These are phyloP conservation scores for Brachionus paranguensis DNA, from an alignment of 1,140 invertebrate species.

Conservation along the genomic window DNA sequence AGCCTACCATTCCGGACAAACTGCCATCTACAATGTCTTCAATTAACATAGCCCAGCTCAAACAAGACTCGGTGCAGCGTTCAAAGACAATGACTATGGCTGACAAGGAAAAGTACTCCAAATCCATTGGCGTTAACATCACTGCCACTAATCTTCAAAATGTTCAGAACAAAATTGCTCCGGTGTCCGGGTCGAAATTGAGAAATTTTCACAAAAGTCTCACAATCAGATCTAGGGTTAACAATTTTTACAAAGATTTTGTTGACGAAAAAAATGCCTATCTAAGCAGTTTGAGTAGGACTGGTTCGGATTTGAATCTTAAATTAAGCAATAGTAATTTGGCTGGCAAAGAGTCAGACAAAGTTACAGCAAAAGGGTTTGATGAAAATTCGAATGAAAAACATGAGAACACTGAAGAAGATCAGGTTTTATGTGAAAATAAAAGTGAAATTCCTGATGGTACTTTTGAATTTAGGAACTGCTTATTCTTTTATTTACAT, in stretches of 20 bases:
- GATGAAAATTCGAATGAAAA: not conserved
- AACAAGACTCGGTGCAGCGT: not conserved
- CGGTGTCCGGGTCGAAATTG: not conserved
- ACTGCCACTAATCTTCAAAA: not conserved
- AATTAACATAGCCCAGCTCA: not conserved
- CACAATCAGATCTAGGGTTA: not conserved
- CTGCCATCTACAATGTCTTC: not conserved
- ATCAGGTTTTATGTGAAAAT: not conserved
- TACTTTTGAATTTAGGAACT: not conserved
- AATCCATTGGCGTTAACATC: not conserved
- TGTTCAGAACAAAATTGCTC: not conserved
- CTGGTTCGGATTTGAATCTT: not conserved
- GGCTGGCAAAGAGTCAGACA: not conserved
- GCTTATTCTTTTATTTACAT: not conserved
- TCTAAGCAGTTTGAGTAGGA: not conserved
- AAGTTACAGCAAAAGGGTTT: not conserved
- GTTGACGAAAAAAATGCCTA: constrained; percentile 12
- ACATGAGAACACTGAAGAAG: not conserved
- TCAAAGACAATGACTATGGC: not conserved
- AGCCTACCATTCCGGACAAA: not conserved
- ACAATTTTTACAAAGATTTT: constrained; percentile 38
- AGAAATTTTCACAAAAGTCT: constrained; percentile 21
- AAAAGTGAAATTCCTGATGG: constrained; percentile 7
- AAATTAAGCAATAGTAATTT: not conserved
- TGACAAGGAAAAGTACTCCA: not conserved